Evolutionary conservation across 2,797 vertebrate genomes (phyloP).

Genomic region (Platalea minor): DNA sequence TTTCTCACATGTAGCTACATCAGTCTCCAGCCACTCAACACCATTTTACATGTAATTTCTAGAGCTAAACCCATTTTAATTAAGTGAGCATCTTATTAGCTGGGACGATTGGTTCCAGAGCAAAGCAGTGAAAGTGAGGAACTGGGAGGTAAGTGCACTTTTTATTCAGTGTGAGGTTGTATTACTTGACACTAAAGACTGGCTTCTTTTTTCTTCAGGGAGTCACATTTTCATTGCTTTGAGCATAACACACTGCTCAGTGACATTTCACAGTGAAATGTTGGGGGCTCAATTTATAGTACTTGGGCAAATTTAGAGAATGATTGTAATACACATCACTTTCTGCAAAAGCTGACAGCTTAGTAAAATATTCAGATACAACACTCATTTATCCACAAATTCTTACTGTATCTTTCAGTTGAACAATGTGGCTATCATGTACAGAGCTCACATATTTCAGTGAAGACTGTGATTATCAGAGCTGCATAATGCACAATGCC

Average conservation of each 20-base stretch:
- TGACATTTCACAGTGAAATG: neutral
- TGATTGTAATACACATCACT: neutral
- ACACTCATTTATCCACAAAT: neutral
- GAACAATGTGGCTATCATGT: neutral
- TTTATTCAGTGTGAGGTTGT: neutral
- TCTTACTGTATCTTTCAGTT: neutral
- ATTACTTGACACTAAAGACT: neutral
- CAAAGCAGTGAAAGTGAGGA: neutral
- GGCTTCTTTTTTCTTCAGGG: neutral
- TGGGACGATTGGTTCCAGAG: neutral
- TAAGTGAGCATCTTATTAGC: neutral
- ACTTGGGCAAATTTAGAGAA: neutral
- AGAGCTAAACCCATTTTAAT: neutral
- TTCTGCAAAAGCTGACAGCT: neutral
- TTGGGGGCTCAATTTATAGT: neutral
- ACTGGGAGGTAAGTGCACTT: neutral
- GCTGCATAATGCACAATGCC: neutral
- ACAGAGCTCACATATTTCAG: neutral
- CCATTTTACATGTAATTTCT: neutral
- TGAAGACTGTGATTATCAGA: neutral
- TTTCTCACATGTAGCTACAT: neutral
- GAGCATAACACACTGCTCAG: neutral
- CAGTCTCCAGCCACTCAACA: neutral
- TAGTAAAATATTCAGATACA: conserved; percentile 2
- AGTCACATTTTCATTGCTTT: neutral